phyloP scores from a whole-genome alignment of 2,888 invertebrate genomes.

The Stenodera caucasica region DNA sequence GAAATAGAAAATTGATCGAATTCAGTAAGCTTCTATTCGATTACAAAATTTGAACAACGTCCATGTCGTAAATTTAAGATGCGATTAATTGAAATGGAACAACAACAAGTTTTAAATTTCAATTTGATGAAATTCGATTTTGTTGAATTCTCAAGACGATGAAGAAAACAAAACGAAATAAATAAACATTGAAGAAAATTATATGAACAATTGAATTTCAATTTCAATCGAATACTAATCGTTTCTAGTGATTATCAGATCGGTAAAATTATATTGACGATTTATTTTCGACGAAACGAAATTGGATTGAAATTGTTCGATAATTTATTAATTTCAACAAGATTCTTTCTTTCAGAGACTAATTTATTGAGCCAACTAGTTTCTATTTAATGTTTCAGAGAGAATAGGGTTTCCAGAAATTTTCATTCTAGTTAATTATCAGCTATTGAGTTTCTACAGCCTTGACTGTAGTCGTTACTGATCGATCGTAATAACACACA shows the following conservation, averaged over 20 bases:
- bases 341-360: background rate
- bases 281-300: background rate
- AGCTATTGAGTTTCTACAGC: background rate
- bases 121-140: slow-evolving; percentile 1
- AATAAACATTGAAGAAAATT: background rate
- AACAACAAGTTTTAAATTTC: slow-evolving; percentile 5
- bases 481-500: background rate
- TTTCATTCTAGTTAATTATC: background rate
- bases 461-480: background rate
- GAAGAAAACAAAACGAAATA: background rate
- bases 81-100: background rate
- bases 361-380: background rate
- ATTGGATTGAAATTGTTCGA: too few relatives aligned
- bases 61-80: slow-evolving; percentile 7
- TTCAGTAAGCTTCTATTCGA: background rate
- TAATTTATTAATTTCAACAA: too few relatives aligned
- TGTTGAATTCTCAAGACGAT: background rate
- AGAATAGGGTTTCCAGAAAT: background rate
- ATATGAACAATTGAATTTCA: background rate
- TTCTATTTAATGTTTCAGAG: background rate
- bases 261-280: background rate
- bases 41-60: background rate
- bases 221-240: background rate
- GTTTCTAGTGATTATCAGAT: background rate
- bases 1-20: too few relatives aligned